Evolutionary conservation across 2,888 invertebrate species (phyloP), one percentile per base, ranked within the genome.

Genomic region (Drosophila greeni): DNA sequence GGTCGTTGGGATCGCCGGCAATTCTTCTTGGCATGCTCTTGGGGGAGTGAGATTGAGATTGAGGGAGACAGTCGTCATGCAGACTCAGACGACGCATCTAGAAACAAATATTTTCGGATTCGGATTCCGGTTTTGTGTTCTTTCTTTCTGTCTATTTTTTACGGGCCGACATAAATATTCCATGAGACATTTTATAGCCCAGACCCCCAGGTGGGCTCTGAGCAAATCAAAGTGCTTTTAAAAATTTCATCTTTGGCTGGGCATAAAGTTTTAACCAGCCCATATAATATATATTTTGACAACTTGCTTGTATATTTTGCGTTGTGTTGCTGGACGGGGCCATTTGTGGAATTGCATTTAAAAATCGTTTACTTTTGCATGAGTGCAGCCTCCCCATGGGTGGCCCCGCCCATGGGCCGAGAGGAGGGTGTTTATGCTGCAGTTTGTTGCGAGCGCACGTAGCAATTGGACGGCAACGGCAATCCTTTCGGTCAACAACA

Each of bases 161-260:
- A 37, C 23, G 33, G 45, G 42, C 31, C 62, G 58, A 39, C 70
- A 76, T 81, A 76, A 78, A 83, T 83, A 78, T 78, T 73, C 78
- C 54, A 81, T 76, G 66, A 55, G 72, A 72, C 78, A 76, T 81
- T 76, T 73, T 51, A 72, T 71, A 57, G 57, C 69, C 67, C 66
- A 65, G 74, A 57, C 64, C 58, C 69, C 48, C 47, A 54, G 53
- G 36, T 62, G 62, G 36, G 57, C 36, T 16, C 51, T 29, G 56
- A 45, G 61, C 70, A 73, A 79, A 79, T 79, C 77, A 79, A 79
- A 82, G 70, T 72, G 66, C 60, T 66, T 66, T 76, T 83, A 67
- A 73, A 81, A 78, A 71, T 78, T 76, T 70, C 26, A 82, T 75
- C 64, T 60, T 45, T 64, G 37, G 47, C 55, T 71, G 64, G 39